Conservation (phyloP, 2,113 vertebrate genomes). For the Rhinolophus ferrumequinum region DNA sequence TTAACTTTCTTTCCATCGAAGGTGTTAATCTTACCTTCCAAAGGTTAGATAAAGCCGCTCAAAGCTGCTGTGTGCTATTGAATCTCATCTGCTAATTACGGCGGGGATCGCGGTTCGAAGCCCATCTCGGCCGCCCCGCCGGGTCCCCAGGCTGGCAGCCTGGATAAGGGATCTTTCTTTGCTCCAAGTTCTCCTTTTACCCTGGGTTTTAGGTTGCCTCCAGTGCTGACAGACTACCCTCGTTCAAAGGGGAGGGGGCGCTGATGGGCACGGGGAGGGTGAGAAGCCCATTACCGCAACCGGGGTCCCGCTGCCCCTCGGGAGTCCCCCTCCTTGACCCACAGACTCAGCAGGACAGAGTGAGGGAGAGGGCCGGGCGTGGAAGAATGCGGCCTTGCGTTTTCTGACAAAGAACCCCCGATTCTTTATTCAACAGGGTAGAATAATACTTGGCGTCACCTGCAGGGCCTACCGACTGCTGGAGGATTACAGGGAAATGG, state of each 20-base stretch:
- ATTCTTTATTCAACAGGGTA: slow-evolving; percentile 60
- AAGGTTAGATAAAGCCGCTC: slow-evolving; percentile 86
- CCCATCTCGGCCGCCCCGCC: slow-evolving; percentile 86
- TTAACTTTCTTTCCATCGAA: slow-evolving; percentile 83
- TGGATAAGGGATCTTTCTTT: slow-evolving; percentile 88
- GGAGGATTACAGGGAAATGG: fast-evolving
- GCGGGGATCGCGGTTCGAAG: slow-evolving; percentile 74
- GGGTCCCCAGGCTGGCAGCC: slow-evolving; percentile 89
- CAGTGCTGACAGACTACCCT: slow-evolving; percentile 89
- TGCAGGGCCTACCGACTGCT: neutral
- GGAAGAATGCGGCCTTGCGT: slow-evolving; percentile 35
- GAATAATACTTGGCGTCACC: slow-evolving; percentile 3
- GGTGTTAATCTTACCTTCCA: slow-evolving; percentile 89
- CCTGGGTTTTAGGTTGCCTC: slow-evolving; percentile 94
- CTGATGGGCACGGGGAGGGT: slow-evolving; percentile 56
- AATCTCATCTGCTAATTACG: slow-evolving; percentile 81
- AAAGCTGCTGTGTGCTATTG: slow-evolving; percentile 79
- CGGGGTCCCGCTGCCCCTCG: slow-evolving; percentile 70
- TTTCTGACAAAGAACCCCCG: slow-evolving; percentile 72
- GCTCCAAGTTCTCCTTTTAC: slow-evolving; percentile 84
- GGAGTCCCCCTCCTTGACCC: slow-evolving; percentile 67
- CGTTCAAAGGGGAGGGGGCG: slow-evolving; percentile 90
- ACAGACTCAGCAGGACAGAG: slow-evolving; percentile 73
- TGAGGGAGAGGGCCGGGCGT: slow-evolving; percentile 27
- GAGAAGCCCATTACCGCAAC: slow-evolving; percentile 77